Conservation (phyloP, 2,113 vertebrate species). For the Nerophis ophidion region DNA sequence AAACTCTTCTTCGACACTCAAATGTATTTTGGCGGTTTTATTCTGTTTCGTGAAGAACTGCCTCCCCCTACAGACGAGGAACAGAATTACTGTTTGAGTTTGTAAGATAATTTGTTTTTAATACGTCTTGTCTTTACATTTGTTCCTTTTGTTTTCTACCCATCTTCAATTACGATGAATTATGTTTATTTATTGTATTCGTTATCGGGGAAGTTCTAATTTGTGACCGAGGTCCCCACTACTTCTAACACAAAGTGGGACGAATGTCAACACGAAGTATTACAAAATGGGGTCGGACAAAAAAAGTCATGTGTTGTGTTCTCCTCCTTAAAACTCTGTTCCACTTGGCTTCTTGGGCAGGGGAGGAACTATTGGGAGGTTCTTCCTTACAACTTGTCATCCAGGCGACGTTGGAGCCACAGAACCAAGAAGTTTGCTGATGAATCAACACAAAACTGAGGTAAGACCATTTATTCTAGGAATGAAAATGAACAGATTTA, state of each 20-base stretch:
- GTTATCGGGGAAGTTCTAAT: too few relatives aligned
- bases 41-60: neutral
- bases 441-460: neutral
- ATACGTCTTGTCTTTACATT: too few relatives aligned
- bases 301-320: neutral
- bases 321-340: constrained; percentile 12
- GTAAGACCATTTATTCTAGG: neutral
- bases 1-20: neutral
- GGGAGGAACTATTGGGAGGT: constrained; percentile 7
- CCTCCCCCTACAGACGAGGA: neutral
- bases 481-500: constrained; percentile 12
- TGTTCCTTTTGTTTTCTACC: too few relatives aligned
- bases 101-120: too few relatives aligned
- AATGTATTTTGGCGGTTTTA: neutral
- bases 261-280: too few relatives aligned
- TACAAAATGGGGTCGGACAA: neutral
- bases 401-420: constrained; percentile 1
- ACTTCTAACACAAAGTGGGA: too few relatives aligned
- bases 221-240: too few relatives aligned
- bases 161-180: too few relatives aligned
- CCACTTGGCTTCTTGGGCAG: constrained; percentile 18
- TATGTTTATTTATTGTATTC: too few relatives aligned
- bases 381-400: constrained; percentile 18
- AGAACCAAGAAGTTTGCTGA: constrained; percentile 13
- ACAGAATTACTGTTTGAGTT: neutral